These are phyloP conservation scores for Dynastes hyllus DNA, from an alignment of 2,888 invertebrate genomes.

Conservation along the genomic window DNA sequence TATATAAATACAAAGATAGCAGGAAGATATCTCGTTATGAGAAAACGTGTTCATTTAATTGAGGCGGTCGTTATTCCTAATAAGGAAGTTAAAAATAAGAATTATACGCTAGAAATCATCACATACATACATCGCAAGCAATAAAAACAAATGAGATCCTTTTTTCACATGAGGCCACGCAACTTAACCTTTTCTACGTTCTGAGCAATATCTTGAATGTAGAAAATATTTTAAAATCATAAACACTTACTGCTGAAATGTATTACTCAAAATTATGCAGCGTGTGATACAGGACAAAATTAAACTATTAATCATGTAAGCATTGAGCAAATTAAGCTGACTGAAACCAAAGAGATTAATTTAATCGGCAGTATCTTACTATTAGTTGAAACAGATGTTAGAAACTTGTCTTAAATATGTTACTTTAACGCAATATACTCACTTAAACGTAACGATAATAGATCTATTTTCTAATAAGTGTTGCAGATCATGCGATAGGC, in stretches of 20 bases:
- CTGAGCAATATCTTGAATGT: no score
- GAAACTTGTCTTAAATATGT: no score
- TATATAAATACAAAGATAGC: no score
- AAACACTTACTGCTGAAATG: no score
- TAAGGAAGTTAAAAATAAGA: conserved; percentile 34
- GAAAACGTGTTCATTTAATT: conserved; percentile 33
- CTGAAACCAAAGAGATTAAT: no score
- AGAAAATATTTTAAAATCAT: no score
- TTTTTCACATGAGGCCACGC: background rate
- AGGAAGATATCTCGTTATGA: background rate
- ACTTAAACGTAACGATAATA: no score
- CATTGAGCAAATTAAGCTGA: background rate
- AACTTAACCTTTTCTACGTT: background rate
- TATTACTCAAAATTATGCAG: no score
- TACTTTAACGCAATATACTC: no score
- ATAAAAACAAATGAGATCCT: background rate
- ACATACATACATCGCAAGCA: background rate
- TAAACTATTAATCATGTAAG: background rate
- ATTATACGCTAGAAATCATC: conserved; percentile 11
- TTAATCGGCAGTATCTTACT: background rate
- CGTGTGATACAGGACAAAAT: no score
- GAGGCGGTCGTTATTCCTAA: conserved; percentile 7
- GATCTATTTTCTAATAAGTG: no score
- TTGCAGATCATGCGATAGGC: no score
- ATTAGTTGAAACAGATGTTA: background rate